Base-by-base conservation (phyloP, 2,888 invertebrate species). In the Dilophus febrilis region DNA sequence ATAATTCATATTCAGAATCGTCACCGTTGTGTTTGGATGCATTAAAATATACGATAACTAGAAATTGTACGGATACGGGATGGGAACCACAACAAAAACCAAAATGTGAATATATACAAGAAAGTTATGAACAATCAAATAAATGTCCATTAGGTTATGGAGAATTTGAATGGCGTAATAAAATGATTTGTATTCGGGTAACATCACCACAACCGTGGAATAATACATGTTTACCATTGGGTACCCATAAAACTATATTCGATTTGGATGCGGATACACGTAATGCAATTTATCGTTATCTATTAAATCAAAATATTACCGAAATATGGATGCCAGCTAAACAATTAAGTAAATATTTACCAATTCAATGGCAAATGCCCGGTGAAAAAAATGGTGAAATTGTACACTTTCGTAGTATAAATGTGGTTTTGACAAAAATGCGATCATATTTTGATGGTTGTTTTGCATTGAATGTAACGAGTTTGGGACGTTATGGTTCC, bases 321-420 rank as follows among this genome's bases (percentile, higher is more conserved):
- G 42, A 48, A 19, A 57, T 70, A 41, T 72, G 72, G 71, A 47
- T 72, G 40, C 71, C 71, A 13, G 62, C 64, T 3, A 56, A 56
- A 34, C 58, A 70, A 30, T 48, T 51, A n/a, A 59, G 59, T 37
- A 45, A 54, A 28, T 67, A 64, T 45, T 58, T 61, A 42, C 67
- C 67, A 16, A 48, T 67, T 13, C 55, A 61, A 7, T 67, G 68
- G 64, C 52, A 55, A 16, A 59, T 68, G 40, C 68, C 70, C 1
- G 72, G 71, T 4, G 44, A 51, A 38, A 44, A 45, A 14, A 61
- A 56, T 56, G 55, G 55, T 19, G 47, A 53, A 37, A 30, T 47
- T n/a, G 44, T 56, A 10, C 38, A 49, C 27, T 39, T 48, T 18
- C 44, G 43, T 11, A 48, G 50, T n/a, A 44, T 47, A 11, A 17